Conservation (phyloP, 2,113 vertebrate genomes). For the Columba janthina region DNA sequence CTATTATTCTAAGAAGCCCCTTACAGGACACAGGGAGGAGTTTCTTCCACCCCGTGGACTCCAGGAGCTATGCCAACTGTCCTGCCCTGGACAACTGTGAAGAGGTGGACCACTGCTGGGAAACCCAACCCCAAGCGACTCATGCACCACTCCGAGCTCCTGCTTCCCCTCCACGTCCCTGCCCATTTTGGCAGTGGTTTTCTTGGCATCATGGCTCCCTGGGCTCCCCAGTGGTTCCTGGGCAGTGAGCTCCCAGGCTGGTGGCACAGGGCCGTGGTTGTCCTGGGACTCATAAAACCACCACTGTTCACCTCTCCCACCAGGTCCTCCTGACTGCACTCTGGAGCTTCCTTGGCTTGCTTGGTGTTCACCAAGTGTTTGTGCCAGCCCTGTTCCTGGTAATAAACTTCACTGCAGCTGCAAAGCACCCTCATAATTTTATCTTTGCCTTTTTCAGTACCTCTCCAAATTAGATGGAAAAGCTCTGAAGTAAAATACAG, state of each 20-base stretch:
- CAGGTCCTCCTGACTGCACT: not conserved
- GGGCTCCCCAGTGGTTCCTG: not conserved
- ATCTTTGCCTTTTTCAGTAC: not conserved
- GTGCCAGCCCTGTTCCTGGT: fast-evolving
- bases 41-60: not conserved
- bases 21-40: not conserved
- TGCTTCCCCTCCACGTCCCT: not conserved
- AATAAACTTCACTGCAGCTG: not conserved
- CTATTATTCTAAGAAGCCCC: not conserved
- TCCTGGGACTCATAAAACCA: not conserved
- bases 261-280: not conserved
- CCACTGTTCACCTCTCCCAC: not conserved
- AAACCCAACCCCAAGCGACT: not conserved
- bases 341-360: not conserved
- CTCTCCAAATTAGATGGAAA: not conserved
- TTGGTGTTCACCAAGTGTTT: not conserved
- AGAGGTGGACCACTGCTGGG: not conserved
- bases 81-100: not conserved
- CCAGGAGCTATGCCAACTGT: not conserved
- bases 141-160: not conserved
- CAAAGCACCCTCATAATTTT: not conserved
- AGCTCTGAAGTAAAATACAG: not conserved
- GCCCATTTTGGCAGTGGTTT: not conserved
- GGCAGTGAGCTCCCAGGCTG: not conserved
- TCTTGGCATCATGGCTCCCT: not conserved